Conservation (phyloP, 2,888 invertebrate genomes). For the Apamea sordens region DNA sequence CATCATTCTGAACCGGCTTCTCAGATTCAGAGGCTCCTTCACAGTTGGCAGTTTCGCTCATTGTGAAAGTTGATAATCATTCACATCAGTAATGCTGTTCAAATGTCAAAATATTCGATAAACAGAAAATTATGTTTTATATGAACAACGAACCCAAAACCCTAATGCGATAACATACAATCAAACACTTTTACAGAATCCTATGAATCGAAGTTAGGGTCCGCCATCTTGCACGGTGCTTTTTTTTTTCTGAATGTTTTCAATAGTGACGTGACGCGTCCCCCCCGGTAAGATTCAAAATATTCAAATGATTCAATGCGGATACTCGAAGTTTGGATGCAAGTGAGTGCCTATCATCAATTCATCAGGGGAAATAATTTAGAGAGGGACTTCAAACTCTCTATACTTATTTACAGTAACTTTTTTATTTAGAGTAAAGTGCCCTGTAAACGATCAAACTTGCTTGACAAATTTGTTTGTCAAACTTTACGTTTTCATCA, state of each 20-base stretch:
- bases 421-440: too few relatives aligned
- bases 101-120: constrained; percentile 14
- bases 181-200: constrained; percentile 31
- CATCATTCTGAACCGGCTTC: constrained; percentile 83
- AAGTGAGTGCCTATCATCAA: not conserved
- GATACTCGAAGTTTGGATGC: not conserved
- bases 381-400: not conserved
- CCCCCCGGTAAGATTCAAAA: not conserved
- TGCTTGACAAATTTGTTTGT: too few relatives aligned
- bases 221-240: constrained; percentile 63
- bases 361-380: not conserved
- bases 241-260: constrained; percentile 50
- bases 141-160: not conserved
- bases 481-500: too few relatives aligned
- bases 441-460: too few relatives aligned
- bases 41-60: constrained; percentile 81
- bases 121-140: constrained; percentile 1
- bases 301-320: not conserved
- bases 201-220: constrained; percentile 39
- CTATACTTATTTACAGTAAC: too few relatives aligned
- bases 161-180: not conserved
- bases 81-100: constrained; percentile 49
- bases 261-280: constrained; percentile 30
- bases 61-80: constrained; percentile 68
- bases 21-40: constrained; percentile 77